Conservation (phyloP, 2,113 vertebrate genomes). For the Cryptomyrus ogoouensis region DNA sequence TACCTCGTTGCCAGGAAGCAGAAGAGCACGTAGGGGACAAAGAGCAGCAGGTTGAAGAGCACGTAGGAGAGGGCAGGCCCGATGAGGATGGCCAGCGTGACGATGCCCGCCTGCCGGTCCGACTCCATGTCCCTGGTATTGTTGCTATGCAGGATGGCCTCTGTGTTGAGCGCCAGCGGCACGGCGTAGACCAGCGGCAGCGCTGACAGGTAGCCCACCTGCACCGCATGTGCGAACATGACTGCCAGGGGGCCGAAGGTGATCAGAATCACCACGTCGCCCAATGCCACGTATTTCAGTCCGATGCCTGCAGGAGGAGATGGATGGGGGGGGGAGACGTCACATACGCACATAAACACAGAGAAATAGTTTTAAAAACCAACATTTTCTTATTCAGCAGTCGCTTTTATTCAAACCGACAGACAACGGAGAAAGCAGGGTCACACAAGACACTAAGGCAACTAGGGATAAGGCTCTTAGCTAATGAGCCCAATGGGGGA, state of each 20-base stretch:
- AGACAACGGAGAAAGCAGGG: neutral
- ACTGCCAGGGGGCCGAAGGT: constrained; percentile 94
- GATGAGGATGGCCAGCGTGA: constrained; percentile 91
- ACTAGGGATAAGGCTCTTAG: neutral
- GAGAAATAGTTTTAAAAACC: neutral
- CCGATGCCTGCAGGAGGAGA: constrained; percentile 72
- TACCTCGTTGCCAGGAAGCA: constrained; percentile 85
- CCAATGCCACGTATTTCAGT: constrained; percentile 92
- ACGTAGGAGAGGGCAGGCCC: constrained; percentile 86
- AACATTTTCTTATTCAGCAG: neutral
- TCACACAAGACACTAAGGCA: neutral
- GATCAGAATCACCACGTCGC: constrained; percentile 94
- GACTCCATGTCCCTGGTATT: constrained; percentile 96
- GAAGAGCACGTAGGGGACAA: constrained; percentile 86
- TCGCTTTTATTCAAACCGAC: neutral
- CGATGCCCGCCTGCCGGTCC: constrained; percentile 85
- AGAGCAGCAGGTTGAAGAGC: constrained; percentile 82
- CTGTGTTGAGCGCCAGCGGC: constrained; percentile 87
- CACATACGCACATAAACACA: neutral
- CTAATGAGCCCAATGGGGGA: neutral
- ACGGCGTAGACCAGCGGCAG: constrained; percentile 86
- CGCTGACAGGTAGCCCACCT: constrained; percentile 86
- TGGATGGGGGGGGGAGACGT: neutral
- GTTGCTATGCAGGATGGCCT: constrained; percentile 97
- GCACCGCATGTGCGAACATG: constrained; percentile 90